These are phyloP conservation scores for Lepetodrilus schrolli DNA, from an alignment of 2,888 invertebrate species.

Conservation along the genomic window DNA sequence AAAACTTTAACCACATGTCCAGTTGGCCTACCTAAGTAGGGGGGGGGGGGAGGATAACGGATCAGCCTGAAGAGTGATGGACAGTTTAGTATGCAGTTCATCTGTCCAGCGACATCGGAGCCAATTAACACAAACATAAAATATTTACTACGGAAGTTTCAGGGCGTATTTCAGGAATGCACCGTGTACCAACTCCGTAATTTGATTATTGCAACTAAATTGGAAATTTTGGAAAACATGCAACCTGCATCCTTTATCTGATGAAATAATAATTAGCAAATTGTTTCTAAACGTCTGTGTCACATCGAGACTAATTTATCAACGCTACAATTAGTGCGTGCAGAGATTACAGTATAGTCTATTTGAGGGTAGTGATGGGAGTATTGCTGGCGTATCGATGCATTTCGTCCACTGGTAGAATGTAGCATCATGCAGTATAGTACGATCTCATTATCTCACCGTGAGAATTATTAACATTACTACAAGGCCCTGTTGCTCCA, in stretches of 20 bases:
- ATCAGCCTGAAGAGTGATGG: neutral
- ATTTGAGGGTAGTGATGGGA: too few relatives aligned
- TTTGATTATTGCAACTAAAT: conserved; percentile 14
- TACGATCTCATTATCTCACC: too few relatives aligned
- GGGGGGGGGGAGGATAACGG: neutral
- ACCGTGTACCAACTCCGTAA: neutral
- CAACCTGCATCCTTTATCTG: neutral
- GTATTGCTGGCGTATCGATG: too few relatives aligned
- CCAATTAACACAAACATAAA: conserved; percentile 20
- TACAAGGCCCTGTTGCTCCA: too few relatives aligned
- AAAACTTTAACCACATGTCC: neutral
- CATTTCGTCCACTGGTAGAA: too few relatives aligned
- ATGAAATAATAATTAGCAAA: neutral
- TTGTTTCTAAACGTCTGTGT: neutral
- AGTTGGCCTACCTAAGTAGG: neutral
- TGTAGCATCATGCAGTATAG: too few relatives aligned
- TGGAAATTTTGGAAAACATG: conserved; percentile 6
- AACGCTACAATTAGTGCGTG: too few relatives aligned
- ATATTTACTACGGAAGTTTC: conserved; percentile 7
- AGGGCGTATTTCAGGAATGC: neutral
- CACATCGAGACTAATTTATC: too few relatives aligned
- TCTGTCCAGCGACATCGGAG: neutral
- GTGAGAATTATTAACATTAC: too few relatives aligned
- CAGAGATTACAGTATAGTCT: too few relatives aligned
- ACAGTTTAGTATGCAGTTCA: neutral